Base-by-base conservation (phyloP, 2,888 invertebrate genomes). In the Cheilosia vulpina region DNA sequence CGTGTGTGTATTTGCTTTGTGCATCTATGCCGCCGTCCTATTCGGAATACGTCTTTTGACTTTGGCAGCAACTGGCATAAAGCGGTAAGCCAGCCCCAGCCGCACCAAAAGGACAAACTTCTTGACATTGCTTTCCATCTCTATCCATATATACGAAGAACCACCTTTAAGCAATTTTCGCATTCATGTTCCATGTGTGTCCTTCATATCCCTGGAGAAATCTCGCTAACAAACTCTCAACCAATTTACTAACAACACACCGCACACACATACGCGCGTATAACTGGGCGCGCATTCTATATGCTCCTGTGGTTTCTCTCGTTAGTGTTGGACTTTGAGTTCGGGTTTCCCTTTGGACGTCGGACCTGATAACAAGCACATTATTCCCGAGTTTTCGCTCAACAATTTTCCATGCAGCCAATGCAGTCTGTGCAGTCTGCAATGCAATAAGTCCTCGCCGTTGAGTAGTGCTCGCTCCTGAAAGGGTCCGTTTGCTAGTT, bases 41-140 rank as follows among this genome's bases (percentile, higher is more conserved):
- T 24, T 52, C 4, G 2, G 43, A 63, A 24, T 24, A 65, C 50
- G 68, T 76, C 57, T 75, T 80, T 76, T 68, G 66, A 43, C 27
- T 43, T 77, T 60, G 31, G 68, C 58, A 63, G 57, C 21, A 71
- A 63, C 69, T 27, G 34, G 38, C 17, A 24, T 24, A 24, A 34
- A 69, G 41, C 57, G 43, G 24, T 60, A 15, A 13, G 38, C 45
- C n/a, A 55, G 53, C 17, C 13, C 19, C 50, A 47, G 45, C 45
- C 45, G 45, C 79, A 63, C 65, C 63, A 69, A 75, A 75, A 84
- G 84, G 69, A 69, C 84, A 58, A 84, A 84, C 84, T 84, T 84
- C 80, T 83, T 73, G 66, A 62, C 73, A 75, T 65, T 57, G 50
- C 57, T 63, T 34, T 62, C 31, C 31, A 45, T 34, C n/a, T 53